A percentile compares a stretch with the other conserved stretches of the same genome.
Conservation (phyloP, 2,113 vertebrate genomes). For the Oncorhynchus kisutch region DNA sequence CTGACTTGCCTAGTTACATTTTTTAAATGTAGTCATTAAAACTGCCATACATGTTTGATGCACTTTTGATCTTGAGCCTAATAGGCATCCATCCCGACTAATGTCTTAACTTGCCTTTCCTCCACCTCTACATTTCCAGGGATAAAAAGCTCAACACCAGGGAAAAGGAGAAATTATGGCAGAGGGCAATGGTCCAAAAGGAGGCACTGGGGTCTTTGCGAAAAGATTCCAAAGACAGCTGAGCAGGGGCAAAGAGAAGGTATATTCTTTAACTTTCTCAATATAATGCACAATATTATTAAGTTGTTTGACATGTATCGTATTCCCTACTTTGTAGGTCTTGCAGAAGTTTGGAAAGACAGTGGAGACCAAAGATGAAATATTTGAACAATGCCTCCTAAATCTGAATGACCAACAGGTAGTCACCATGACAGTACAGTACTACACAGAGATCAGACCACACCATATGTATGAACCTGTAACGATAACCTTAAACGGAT, state of each 20-base stretch:
- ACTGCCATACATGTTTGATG: too few relatives aligned
- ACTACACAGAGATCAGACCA: too few relatives aligned
- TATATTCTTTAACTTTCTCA: conserved; percentile 38
- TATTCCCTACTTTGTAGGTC: conserved; percentile 72
- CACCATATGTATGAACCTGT: too few relatives aligned
- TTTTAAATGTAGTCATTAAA: conserved; percentile 41
- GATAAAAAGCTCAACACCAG: not conserved
- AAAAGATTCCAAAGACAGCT: conserved; percentile 86
- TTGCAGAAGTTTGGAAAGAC: conserved; percentile 90
- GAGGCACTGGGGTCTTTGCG: conserved; percentile 79
- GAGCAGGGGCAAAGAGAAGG: conserved; percentile 93
- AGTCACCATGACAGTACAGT: conserved; percentile 11
- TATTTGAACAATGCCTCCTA: conserved; percentile 80
- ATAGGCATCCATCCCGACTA: too few relatives aligned
- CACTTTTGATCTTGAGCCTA: too few relatives aligned
- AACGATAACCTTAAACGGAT: too few relatives aligned
- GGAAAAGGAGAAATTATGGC: conserved; percentile 72
- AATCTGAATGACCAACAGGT: conserved; percentile 91
- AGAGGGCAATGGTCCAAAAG: conserved; percentile 74
- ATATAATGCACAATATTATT: too few relatives aligned
- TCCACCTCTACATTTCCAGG: conserved; percentile 8
- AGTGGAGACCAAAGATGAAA: conserved; percentile 86
- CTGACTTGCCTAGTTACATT: too few relatives aligned
- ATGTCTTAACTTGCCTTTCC: too few relatives aligned
- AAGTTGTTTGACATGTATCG: too few relatives aligned